Evolutionary conservation across 2,113 vertebrate species (phyloP).

Genomic region (Miniopterus natalensis): DNA sequence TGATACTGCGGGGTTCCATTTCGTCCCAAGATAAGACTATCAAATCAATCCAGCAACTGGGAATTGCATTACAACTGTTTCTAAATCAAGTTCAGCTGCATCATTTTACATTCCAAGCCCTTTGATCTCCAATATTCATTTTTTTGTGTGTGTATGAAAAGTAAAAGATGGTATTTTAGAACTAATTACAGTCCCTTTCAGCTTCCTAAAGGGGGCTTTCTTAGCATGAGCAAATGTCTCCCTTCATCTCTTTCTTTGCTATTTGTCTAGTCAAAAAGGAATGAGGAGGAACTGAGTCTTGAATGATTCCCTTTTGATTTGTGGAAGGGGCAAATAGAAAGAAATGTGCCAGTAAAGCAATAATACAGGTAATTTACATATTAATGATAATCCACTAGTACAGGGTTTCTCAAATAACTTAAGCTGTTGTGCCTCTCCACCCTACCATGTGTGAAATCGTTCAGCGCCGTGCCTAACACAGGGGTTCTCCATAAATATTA

Average conservation of each 20-base stretch:
- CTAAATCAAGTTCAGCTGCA: constrained; percentile 81
- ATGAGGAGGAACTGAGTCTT: constrained; percentile 65
- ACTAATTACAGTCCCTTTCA: constrained; percentile 71
- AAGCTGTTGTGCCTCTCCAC: neutral
- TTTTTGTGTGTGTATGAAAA: constrained; percentile 63
- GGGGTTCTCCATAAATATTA: neutral
- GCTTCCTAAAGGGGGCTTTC: constrained; percentile 68
- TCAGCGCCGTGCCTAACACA: neutral
- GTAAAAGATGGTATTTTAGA: constrained; percentile 77
- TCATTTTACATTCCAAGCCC: constrained; percentile 78
- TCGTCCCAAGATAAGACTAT: constrained; percentile 86
- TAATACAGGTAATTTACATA: constrained; percentile 53
- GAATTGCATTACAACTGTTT: constrained; percentile 85
- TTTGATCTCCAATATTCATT: constrained; percentile 75
- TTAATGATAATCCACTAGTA: constrained; percentile 60
- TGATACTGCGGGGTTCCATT: constrained; percentile 86
- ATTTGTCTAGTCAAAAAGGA: constrained; percentile 78
- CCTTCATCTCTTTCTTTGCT: constrained; percentile 62
- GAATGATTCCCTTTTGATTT: constrained; percentile 69
- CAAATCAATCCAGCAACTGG: constrained; percentile 86
- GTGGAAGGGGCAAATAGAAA: constrained; percentile 70
- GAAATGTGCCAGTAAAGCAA: constrained; percentile 72
- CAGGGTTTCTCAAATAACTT: constrained; percentile 31
- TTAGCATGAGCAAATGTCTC: constrained; percentile 62
- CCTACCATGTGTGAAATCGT: neutral